Conservation (phyloP, 2,888 invertebrate genomes). For the Aphidius colemani region DNA sequence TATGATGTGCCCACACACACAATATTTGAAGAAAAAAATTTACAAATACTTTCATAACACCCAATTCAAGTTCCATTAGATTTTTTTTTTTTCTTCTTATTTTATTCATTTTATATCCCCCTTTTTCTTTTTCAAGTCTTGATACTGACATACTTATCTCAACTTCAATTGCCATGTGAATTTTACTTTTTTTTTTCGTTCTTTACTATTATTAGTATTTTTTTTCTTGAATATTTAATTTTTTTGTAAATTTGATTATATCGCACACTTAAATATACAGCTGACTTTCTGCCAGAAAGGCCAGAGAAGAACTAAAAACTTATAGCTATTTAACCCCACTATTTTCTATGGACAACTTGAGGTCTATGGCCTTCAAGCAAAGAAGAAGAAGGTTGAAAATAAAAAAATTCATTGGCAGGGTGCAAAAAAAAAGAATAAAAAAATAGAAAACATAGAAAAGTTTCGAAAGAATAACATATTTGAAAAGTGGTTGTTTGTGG, state of each 20-base stretch:
- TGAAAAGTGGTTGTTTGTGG: slow-evolving; percentile 46
- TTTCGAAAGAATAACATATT: slow-evolving; percentile 36
- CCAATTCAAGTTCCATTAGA: too few relatives aligned
- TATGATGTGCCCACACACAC: slow-evolving; percentile 34
- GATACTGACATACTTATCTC: neutral
- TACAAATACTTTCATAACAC: too few relatives aligned
- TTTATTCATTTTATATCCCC: slow-evolving; percentile 26
- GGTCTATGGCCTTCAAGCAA: slow-evolving; percentile 44
- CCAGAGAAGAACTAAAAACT: slow-evolving; percentile 47
- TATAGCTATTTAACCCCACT: slow-evolving; percentile 47
- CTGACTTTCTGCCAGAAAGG: slow-evolving; percentile 36
- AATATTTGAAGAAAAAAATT: too few relatives aligned
- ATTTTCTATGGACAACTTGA: slow-evolving; percentile 40
- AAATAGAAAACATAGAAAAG: slow-evolving; percentile 40
- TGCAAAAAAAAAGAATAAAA: slow-evolving; percentile 28
- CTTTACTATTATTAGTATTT: too few relatives aligned
- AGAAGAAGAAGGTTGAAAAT: slow-evolving; percentile 33
- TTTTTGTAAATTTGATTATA: too few relatives aligned
- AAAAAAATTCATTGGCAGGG: slow-evolving; percentile 39
- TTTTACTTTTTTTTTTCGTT: too few relatives aligned
- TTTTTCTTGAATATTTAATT: too few relatives aligned
- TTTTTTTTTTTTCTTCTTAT: neutral
- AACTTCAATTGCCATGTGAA: too few relatives aligned
- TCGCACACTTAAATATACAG: too few relatives aligned
- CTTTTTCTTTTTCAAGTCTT: neutral